Evolutionary conservation across 2,888 invertebrate genomes (phyloP).

Genomic region (Ditula angustiorana): DNA sequence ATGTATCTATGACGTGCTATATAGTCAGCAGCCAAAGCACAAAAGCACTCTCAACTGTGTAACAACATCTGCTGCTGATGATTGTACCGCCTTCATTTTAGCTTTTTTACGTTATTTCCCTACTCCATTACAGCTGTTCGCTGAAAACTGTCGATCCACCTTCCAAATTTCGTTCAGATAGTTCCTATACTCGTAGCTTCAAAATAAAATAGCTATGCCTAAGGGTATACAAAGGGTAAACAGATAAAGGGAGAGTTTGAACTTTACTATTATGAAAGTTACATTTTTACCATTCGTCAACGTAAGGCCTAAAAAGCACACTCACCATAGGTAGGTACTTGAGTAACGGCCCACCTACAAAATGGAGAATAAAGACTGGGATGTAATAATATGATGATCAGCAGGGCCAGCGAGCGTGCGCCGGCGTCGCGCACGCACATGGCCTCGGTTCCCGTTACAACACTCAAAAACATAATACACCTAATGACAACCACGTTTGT

Average conservation of each 20-base stretch:
- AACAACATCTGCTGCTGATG: no score
- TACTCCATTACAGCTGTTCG: no score
- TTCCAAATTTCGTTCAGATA: no score
- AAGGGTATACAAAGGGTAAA: no score
- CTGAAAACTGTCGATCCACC: no score
- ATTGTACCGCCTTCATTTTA: no score
- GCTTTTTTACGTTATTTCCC: no score
- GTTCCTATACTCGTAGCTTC: no score
- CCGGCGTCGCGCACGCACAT: constrained; percentile 46
- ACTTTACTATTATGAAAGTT: background rate
- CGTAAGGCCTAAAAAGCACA: background rate
- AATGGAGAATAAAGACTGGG: background rate
- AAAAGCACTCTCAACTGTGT: no score
- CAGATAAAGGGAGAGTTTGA: background rate
- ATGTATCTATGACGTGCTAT: no score
- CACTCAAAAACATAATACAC: constrained; percentile 46
- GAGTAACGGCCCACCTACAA: background rate
- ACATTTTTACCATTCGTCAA: background rate
- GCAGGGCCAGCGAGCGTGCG: background rate
- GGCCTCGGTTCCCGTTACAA: constrained; percentile 54
- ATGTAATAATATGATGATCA: background rate
- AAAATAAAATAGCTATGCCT: no score
- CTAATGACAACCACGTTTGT: constrained; percentile 39
- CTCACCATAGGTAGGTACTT: background rate
- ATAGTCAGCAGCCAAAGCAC: no score